Percentiles rank a stretch among this genome's conserved stretches.
Conservation (phyloP, 53 echinoderm and acorn worm genomes). For the Holothuria scabra region DNA sequence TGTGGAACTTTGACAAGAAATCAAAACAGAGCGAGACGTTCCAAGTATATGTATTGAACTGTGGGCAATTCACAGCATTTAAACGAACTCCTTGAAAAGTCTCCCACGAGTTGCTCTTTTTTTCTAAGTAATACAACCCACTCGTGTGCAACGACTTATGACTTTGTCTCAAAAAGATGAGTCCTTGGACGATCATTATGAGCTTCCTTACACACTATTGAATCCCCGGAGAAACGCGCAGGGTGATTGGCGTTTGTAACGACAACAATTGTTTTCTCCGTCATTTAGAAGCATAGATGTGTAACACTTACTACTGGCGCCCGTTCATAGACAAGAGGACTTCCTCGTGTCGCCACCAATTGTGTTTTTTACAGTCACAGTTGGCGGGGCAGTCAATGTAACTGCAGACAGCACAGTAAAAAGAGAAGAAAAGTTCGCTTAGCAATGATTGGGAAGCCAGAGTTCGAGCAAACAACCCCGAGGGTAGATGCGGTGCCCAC, state of each 20-base stretch:
- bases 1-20: conserved; percentile 1
- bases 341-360: conserved; percentile 47
- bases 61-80: conserved; percentile 36
- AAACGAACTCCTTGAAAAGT: not conserved
- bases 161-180: not conserved
- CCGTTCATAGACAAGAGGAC: conserved; percentile 44
- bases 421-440: conserved; percentile 20
- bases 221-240: conserved; percentile 32
- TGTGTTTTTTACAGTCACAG: conserved; percentile 35
- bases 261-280: conserved; percentile 45
- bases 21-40: conserved; percentile 26
- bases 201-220: conserved; percentile 21
- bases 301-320: conserved; percentile 49
- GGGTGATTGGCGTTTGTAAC: conserved; percentile 45
- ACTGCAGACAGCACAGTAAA: conserved; percentile 9
- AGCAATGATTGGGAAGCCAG: not conserved
- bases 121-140: too few relatives aligned
- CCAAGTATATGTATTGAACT: not conserved
- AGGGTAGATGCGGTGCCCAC: conserved; percentile 3
- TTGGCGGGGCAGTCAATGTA: conserved; percentile 25
- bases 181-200: not conserved
- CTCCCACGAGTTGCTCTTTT: not conserved
- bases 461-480: conserved; percentile 21
- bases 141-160: not conserved
- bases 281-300: conserved; percentile 35